Base-by-base conservation (phyloP, 2,797 vertebrate genomes). In the Paramormyrops hopkinsi region DNA sequence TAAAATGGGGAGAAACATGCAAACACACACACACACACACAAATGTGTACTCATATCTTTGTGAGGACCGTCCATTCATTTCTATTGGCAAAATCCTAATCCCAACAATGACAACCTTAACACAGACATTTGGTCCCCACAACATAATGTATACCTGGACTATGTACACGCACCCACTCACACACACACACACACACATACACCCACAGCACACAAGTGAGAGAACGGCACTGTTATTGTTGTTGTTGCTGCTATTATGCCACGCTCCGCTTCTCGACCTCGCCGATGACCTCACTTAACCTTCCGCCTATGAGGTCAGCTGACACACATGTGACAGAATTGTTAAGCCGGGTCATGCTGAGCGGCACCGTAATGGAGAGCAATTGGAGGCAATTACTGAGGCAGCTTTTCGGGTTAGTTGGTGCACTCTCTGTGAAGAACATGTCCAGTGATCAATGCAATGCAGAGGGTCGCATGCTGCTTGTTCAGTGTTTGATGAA, bases 341-440 rank as follows among this genome's bases (percentile, higher is more conserved):
- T 73, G 88, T 88, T 86, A 86, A 56, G 89, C 59, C 59, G 62
- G 41, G 51, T 33, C 87, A 87, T 53, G 89, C 86, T 89, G 88
- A 91, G 87, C 4, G 41, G 56, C 51, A 44, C 86, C 59, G 25
- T 91, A 86, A 90, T 88, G 86, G 76, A 89, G 54, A 84, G 79
- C 79, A 89, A 90, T 54, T 33, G 90, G 48, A 90, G 79, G 83
- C 85, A 73, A 86, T 90, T 90, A 90, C 87, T 62, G 84, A 37
- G 25, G 25, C 50, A 19, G 51, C 14, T 56, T 89, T 87, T 87
- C 50, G 12, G 89, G 50, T 65, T 14, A 83, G 44, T 84, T 84
- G 59, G 37, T 9, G 12, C 76, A 53, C 88, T 84, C 88, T 88
- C 88, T 88, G 69, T 73, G 73, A 89, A 65, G n/a, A 88, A 44